phyloP scores from a whole-genome alignment of 2,797 vertebrate species.

The Hippoglossus hippoglossus region DNA sequence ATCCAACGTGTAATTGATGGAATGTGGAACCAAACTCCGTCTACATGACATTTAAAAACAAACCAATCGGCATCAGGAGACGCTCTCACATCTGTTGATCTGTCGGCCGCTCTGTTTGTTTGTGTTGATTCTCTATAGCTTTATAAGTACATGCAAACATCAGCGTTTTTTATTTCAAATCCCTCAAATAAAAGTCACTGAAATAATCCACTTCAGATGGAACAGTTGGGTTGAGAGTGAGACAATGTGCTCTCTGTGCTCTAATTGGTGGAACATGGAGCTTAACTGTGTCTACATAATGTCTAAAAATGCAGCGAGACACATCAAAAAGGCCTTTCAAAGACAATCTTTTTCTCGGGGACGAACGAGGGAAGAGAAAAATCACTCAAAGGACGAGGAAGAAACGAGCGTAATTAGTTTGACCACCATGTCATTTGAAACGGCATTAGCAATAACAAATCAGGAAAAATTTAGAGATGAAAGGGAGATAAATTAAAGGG shows the following conservation, averaged over 20 bases:
- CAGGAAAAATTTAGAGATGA: slow-evolving; percentile 70
- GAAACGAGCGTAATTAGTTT: slow-evolving; percentile 67
- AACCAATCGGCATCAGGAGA: slow-evolving; percentile 19
- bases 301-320: slow-evolving; percentile 63
- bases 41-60: slow-evolving; percentile 36
- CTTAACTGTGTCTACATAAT: slow-evolving; percentile 65
- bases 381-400: slow-evolving; percentile 45
- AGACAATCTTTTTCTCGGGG: slow-evolving; percentile 58
- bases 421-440: slow-evolving; percentile 71
- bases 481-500: slow-evolving; percentile 56
- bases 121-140: slow-evolving; percentile 35
- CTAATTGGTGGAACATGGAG: slow-evolving; percentile 75
- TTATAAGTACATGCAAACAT: slow-evolving; percentile 38
- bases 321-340: slow-evolving; percentile 72
- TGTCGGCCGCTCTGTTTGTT: slow-evolving; percentile 17
- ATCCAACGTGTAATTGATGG: slow-evolving; percentile 32
- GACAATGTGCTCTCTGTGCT: slow-evolving; percentile 75
- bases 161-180: slow-evolving; percentile 18
- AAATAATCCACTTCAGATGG: slow-evolving; percentile 75
- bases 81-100: background rate
- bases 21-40: slow-evolving; percentile 40
- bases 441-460: slow-evolving; percentile 76
- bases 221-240: slow-evolving; percentile 43
- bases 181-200: slow-evolving; percentile 50
- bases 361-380: slow-evolving; percentile 21